These are phyloP conservation scores for Saccostrea cuccullata DNA, from an alignment of 1,140 invertebrate species.

Conservation along the genomic window DNA sequence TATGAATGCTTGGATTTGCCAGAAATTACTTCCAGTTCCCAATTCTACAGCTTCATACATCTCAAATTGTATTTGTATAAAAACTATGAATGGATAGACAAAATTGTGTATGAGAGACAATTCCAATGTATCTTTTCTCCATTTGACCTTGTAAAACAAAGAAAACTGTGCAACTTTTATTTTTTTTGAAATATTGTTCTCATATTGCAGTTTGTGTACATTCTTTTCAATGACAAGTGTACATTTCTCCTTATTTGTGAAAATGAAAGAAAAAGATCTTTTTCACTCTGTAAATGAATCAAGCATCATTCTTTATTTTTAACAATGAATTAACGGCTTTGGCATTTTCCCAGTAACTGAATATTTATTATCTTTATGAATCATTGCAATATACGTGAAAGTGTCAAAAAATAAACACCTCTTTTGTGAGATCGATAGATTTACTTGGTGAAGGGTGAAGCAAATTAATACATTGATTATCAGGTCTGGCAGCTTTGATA, in stretches of 20 bases:
- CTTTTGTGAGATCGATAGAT: conserved; percentile 37
- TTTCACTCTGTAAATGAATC: background rate
- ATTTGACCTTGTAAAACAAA: no score
- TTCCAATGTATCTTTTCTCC: no score
- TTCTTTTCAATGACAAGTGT: background rate
- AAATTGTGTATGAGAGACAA: no score
- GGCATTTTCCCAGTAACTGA: conserved; percentile 30
- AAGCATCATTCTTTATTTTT: background rate
- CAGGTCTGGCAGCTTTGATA: conserved; percentile 11
- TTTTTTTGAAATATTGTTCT: no score
- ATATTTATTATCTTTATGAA: conserved; percentile 26
- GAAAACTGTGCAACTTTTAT: no score
- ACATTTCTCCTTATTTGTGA: background rate
- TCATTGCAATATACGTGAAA: conserved; percentile 27
- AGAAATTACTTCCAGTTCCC: no score
- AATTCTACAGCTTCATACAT: no score
- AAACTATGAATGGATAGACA: no score
- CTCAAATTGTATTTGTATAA: no score
- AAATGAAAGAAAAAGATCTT: background rate
- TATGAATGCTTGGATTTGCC: no score
- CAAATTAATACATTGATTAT: conserved; percentile 35
- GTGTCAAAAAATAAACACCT: conserved; percentile 33
- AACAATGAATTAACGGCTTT: background rate
- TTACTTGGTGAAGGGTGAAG: conserved; percentile 13
- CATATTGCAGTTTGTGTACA: no score